Evolutionary conservation across 2,113 vertebrate genomes (phyloP), one percentile per base, ranked within the genome.

Genomic region (Lepidothrix coronata): DNA sequence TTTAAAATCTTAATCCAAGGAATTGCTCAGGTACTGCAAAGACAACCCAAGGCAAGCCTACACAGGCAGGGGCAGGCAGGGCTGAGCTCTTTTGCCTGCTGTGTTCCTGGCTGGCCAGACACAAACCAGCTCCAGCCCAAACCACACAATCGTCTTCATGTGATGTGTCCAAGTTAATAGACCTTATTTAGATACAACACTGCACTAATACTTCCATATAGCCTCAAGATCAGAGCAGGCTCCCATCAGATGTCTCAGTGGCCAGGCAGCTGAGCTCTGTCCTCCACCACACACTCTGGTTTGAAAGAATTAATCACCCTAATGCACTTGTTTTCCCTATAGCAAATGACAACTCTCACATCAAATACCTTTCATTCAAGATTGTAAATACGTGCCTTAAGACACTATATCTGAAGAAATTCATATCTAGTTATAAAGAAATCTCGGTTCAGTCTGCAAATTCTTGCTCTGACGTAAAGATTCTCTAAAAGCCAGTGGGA

Each of bases 71-170:
- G 67, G 31, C 80, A 92, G 89, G 93, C 82, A 91, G 67, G 62
- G 88, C 71, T 39, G 70, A 93, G 62, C 25, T 58, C 85, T 73
- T 88, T 11, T 39, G 63, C 85, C 85, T 93, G 71, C 48, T 74
- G 67, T 41, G 49, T 78, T 96, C 76, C 65, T 7, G 6, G 57
- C 83, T 78, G 76, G 86, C 80, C 86, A 97, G 79, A 94, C 92
- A 92, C 63, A 92, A 93, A 92, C 54, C 85, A 90, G 67, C 59
- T 91, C 86, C 65, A 93, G 80, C 75, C 63, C 80, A 66, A 92
- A 86, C 54, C 51, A 84, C 0, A 19, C 72, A 88, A 20, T 33
- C 3, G 0, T 85, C 93, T 77, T 85, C 85, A 89, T 77, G 61
- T 77, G 68, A 91, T 77, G 73, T 51, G 77, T 63, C 80, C 80